Conservation (phyloP, 1,140 invertebrate species). For the Diachasma alloeum region DNA sequence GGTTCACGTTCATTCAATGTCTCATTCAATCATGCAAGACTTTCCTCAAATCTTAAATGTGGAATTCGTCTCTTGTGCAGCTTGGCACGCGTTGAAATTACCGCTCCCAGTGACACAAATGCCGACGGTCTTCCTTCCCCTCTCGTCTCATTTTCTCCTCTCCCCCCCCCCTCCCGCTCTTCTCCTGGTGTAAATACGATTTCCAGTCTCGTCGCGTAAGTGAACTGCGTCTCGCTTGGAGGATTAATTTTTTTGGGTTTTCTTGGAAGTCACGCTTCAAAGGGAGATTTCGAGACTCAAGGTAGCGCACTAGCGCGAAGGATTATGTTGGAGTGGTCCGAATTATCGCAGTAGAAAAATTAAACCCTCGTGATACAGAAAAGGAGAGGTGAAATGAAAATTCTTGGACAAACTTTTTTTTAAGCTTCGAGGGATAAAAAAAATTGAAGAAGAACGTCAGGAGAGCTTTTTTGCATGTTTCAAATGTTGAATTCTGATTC, state of each 20-base stretch:
- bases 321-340: no score
- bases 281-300: background rate
- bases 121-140: constrained; percentile 34
- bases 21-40: background rate
- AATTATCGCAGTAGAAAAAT: no score
- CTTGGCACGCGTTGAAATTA: constrained; percentile 48
- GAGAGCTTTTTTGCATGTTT: no score
- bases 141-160: constrained; percentile 4
- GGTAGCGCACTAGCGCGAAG: background rate
- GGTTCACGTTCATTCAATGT: background rate
- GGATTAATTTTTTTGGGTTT: background rate
- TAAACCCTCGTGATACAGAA: no score
- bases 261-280: background rate
- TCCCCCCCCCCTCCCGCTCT: background rate
- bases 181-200: background rate
- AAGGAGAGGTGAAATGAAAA: no score
- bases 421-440: no score
- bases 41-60: background rate
- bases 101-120: constrained; percentile 49
- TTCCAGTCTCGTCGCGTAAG: constrained; percentile 1
- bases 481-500: no score
- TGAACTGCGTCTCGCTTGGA: background rate
- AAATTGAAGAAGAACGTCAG: no score
- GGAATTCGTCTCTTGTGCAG: constrained; percentile 25
- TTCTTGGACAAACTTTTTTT: no score